Evolutionary conservation across 1,140 invertebrate species (phyloP).

Genomic region (Bombus vancouverensis): DNA sequence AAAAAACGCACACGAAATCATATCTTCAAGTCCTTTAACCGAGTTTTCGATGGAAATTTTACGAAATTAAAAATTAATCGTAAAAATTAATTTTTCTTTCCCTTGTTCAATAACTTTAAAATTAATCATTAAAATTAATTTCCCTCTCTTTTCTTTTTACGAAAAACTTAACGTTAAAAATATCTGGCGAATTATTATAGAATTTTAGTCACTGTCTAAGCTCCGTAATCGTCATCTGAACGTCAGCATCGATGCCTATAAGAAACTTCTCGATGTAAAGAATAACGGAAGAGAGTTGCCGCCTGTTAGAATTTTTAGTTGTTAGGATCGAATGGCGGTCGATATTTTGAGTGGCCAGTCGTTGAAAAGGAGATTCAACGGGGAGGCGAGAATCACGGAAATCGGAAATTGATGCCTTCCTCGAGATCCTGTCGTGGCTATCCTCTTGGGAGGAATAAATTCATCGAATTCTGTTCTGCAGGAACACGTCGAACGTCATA

Average conservation of each 20-base stretch:
- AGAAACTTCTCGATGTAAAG: not conserved
- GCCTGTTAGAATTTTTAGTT: not conserved
- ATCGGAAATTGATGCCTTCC: slow-evolving; percentile 58
- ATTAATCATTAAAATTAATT: not conserved
- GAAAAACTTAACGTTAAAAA: not conserved
- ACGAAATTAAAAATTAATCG: not conserved
- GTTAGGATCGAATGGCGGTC: not conserved
- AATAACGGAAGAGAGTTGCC: not conserved
- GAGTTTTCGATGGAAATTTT: not conserved
- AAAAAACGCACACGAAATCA: accelerated
- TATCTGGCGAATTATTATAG: not conserved
- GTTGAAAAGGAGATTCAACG: slow-evolving; percentile 23
- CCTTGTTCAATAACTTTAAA: not conserved
- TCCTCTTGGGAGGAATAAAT: slow-evolving; percentile 35
- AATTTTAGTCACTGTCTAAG: not conserved
- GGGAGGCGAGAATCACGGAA: slow-evolving; percentile 34
- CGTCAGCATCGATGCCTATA: not conserved
- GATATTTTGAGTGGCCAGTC: slow-evolving; percentile 19
- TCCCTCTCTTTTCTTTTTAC: too few relatives aligned
- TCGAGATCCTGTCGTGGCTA: slow-evolving; percentile 21
- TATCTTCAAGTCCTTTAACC: too few relatives aligned
- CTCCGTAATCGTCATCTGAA: not conserved
- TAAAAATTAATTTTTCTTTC: not conserved
- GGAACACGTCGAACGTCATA: slow-evolving; percentile 4
- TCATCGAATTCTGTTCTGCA: slow-evolving; percentile 32